Evolutionary conservation across 1,140 invertebrate species (phyloP).

Genomic region (Lordiphosa mommai): DNA sequence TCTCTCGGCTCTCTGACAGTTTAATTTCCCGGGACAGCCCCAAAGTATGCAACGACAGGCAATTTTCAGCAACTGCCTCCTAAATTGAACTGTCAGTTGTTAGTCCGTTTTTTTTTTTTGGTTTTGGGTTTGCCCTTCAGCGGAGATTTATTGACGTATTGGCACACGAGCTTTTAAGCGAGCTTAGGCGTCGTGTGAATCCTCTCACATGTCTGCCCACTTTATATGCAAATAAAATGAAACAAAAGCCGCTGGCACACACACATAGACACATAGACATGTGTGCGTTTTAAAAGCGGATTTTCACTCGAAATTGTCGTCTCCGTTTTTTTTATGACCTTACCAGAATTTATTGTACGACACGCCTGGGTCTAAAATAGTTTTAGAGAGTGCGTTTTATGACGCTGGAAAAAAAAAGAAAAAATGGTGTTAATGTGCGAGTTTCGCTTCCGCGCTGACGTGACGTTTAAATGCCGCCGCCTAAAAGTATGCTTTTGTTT

Average conservation of each 20-base stretch:
- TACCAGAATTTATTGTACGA: constrained; percentile 58
- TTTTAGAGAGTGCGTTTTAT: constrained; percentile 72
- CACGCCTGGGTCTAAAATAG: constrained; percentile 60
- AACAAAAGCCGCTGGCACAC: constrained; percentile 32
- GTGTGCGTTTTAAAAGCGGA: constrained; percentile 65
- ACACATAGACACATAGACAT: constrained; percentile 7
- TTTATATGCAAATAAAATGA: constrained; percentile 63
- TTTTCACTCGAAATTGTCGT: constrained; percentile 48
- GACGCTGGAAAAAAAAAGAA: constrained; percentile 26
- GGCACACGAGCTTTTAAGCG: constrained; percentile 40
- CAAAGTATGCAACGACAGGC: constrained; percentile 30
- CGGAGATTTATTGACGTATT: constrained; percentile 66
- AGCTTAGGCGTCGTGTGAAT: constrained; percentile 58
- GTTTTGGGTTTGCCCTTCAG: not conserved
- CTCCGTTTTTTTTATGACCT: constrained; percentile 54
- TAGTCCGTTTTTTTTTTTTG: constrained; percentile 9
- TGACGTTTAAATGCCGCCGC: constrained; percentile 34
- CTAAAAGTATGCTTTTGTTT: constrained; percentile 49
- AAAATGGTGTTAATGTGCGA: constrained; percentile 68
- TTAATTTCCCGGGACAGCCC: not conserved
- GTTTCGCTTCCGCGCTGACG: constrained; percentile 39
- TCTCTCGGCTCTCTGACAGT: not conserved
- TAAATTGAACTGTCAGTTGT: constrained; percentile 69
- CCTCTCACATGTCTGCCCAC: constrained; percentile 5
- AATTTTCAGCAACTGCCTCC: constrained; percentile 16